Conservation (phyloP, 2,888 invertebrate species). For the Gastracanthus pulcherrimus region DNA sequence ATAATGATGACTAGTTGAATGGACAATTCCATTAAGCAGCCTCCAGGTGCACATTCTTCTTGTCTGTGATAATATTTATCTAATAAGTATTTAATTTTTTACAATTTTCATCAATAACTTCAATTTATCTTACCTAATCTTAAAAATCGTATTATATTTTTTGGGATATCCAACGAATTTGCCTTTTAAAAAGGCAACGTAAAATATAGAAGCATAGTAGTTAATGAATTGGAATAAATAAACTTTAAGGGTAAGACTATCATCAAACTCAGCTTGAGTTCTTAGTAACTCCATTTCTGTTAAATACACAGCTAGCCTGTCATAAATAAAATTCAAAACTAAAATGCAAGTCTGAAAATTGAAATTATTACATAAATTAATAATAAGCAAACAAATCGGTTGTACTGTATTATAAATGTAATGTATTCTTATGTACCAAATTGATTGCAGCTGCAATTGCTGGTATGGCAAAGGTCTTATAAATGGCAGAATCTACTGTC, state of each 20-base stretch:
- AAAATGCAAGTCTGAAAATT: constrained; percentile 82
- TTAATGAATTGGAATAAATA: constrained; percentile 94
- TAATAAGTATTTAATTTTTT: background rate
- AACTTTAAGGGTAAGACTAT: constrained; percentile 91
- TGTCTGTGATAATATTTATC: constrained; percentile 63
- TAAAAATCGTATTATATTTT: constrained; percentile 86
- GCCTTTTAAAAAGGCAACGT: constrained; percentile 88
- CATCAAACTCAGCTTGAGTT: constrained; percentile 92
- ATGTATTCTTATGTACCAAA: constrained; percentile 78
- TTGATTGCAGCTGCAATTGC: constrained; percentile 89
- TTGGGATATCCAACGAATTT: constrained; percentile 89
- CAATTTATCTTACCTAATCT: constrained; percentile 71
- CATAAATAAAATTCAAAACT: constrained; percentile 85
- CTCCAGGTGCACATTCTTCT: constrained; percentile 88
- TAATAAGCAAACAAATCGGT: background rate
- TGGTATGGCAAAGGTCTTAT: constrained; percentile 84
- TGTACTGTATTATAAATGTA: background rate
- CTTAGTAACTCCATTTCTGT: constrained; percentile 87
- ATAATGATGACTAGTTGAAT: constrained; percentile 92
- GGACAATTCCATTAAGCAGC: constrained; percentile 91
- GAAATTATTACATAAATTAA: constrained; percentile 4
- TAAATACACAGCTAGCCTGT: constrained; percentile 82
- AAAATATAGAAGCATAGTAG: constrained; percentile 92
- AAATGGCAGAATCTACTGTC: constrained; percentile 74
- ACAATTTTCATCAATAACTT: background rate